Percentiles rank a stretch among this genome's conserved stretches.
Conservation (phyloP, 2,113 vertebrate genomes). For the Microcebus murinus region DNA sequence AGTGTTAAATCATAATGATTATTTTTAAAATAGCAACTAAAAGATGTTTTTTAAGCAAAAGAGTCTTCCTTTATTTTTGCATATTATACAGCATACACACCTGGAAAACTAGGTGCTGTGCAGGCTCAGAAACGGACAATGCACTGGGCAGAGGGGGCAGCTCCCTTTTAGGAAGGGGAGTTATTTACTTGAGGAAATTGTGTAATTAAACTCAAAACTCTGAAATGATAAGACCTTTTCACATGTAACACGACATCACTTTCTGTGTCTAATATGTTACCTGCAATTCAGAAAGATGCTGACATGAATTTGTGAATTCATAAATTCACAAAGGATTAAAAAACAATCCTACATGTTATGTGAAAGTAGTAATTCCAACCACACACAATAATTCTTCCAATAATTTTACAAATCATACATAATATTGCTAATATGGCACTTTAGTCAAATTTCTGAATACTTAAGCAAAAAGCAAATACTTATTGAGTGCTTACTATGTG, state of each 20-base stretch:
- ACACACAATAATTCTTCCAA: not conserved
- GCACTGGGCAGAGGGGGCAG: not conserved
- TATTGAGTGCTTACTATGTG: not conserved
- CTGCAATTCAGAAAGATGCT: not conserved
- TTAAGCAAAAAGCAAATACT: not conserved
- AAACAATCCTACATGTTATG: not conserved
- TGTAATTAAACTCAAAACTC: not conserved
- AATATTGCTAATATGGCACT: not conserved
- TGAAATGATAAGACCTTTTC: not conserved
- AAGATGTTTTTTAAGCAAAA: conserved; percentile 53
- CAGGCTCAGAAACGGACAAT: not conserved
- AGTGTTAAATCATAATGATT: conserved; percentile 55
- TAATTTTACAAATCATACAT: not conserved
- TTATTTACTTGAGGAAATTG: conserved; percentile 36
- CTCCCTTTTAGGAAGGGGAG: not conserved
- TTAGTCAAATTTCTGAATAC: not conserved
- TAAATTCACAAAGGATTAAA: not conserved
- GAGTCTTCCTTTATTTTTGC: not conserved
- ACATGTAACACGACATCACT: not conserved
- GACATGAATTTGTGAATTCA: not conserved
- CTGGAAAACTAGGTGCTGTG: not conserved
- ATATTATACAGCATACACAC: not conserved
- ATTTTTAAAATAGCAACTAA: conserved; percentile 55
- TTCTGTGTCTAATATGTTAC: not conserved
- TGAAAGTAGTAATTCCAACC: not conserved